A percentile compares a stretch with the other conserved stretches of the same genome.
Conservation (phyloP, 2,888 invertebrate genomes). For the Trichogramma dendrolimi region DNA sequence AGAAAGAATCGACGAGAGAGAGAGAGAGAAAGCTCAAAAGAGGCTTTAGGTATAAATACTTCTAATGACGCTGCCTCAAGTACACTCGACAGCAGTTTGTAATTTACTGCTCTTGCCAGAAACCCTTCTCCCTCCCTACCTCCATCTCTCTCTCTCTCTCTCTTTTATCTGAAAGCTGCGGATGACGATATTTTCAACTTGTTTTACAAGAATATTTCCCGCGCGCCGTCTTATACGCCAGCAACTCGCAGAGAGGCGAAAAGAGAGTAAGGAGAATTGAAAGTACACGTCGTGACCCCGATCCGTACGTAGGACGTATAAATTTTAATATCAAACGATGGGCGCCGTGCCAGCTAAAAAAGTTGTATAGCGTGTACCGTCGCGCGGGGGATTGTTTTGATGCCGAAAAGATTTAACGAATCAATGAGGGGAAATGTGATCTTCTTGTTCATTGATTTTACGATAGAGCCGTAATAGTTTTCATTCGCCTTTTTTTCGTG, state of each 20-base stretch:
- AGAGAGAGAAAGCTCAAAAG: too few relatives aligned
- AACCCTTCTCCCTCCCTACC: not conserved
- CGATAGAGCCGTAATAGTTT: constrained; percentile 13
- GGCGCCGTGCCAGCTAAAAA: not conserved
- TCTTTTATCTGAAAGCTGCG: constrained; percentile 26
- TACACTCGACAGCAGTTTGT: too few relatives aligned
- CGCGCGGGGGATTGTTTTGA: constrained; percentile 18
- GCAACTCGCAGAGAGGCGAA: not conserved
- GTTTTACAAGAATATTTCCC: not conserved
- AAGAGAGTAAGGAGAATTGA: not conserved
- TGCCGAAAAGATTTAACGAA: constrained; percentile 3
- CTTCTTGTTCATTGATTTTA: constrained; percentile 16
- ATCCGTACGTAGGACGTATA: not conserved
- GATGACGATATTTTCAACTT: constrained; percentile 30
- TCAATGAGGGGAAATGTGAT: constrained; percentile 16
- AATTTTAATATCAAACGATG: constrained; percentile 29
- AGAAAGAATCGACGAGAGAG: too few relatives aligned
- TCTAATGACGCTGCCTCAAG: too few relatives aligned
- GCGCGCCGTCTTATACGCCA: not conserved
- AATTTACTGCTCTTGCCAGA: too few relatives aligned
- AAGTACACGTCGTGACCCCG: constrained; percentile 1
- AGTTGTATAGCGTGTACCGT: not conserved
- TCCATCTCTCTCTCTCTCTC: not conserved
- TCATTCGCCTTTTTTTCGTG: not conserved
- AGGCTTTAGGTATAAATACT: too few relatives aligned